A percentile compares a stretch with the other conserved stretches of the same genome.
phyloP scores from a whole-genome alignment of 2,888 invertebrate genomes.

The Arrhopalites spinosus region DNA sequence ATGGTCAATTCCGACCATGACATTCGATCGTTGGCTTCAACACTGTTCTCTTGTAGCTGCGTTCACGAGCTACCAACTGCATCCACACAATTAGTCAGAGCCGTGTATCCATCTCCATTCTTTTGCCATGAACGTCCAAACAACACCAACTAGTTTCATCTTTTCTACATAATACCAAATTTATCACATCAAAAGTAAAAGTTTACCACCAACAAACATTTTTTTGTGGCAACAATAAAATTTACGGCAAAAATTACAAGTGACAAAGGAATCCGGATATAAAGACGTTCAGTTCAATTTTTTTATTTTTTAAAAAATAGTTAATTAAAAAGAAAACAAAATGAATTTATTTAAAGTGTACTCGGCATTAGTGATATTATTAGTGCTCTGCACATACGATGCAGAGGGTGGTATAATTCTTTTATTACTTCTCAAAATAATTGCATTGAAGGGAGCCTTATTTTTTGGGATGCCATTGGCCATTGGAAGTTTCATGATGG shows the following conservation, averaged over 20 bases:
- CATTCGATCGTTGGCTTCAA: constrained; percentile 9
- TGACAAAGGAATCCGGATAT: not conserved
- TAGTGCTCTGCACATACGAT: constrained; percentile 30
- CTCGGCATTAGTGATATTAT: constrained; percentile 21
- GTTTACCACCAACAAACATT: too few relatives aligned
- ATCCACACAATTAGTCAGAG: not conserved
- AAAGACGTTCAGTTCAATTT: not conserved
- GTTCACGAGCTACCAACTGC: not conserved
- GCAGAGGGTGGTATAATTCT: constrained; percentile 39
- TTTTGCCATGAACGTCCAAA: too few relatives aligned
- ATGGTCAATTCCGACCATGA: constrained; percentile 23
- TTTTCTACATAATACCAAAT: too few relatives aligned
- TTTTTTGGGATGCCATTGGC: constrained; percentile 37
- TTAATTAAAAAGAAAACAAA: constrained; percentile 8
- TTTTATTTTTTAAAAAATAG: not conserved
- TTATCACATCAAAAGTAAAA: too few relatives aligned
- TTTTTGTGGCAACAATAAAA: too few relatives aligned
- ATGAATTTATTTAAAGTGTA: constrained; percentile 38
- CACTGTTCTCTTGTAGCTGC: not conserved
- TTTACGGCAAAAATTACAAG: too few relatives aligned
- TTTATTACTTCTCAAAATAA: constrained; percentile 32
- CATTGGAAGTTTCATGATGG: constrained; percentile 34
- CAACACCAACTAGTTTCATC: too few relatives aligned
- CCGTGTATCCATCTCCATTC: not conserved
- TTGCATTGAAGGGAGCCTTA: constrained; percentile 35